Conservation (phyloP, 2,113 vertebrate species). For the Archilochus colubris region DNA sequence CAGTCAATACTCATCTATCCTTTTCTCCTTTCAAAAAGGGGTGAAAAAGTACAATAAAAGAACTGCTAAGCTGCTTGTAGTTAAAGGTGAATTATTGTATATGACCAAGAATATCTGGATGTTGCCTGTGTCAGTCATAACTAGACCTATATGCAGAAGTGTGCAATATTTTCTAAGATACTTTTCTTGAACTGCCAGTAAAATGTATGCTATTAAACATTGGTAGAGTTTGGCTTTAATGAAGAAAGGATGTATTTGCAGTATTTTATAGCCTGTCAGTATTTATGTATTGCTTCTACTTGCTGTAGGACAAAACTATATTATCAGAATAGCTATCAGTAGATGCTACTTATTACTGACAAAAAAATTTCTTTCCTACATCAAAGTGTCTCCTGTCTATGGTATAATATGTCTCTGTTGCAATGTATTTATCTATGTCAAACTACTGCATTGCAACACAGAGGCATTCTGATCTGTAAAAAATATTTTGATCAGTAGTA, state of each 20-base stretch:
- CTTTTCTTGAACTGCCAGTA: neutral
- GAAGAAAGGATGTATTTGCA: neutral
- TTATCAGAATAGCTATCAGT: neutral
- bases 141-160: neutral
- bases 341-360: neutral
- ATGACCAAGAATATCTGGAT: neutral
- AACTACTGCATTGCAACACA: slow-evolving; percentile 57
- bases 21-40: neutral
- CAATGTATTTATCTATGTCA: slow-evolving; percentile 34
- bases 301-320: neutral
- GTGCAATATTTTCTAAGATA: neutral
- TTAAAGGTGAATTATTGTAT: neutral
- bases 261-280: neutral
- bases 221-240: neutral
- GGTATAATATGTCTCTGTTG: slow-evolving; percentile 53
- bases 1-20: neutral
- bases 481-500: slow-evolving; percentile 22
- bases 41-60: neutral
- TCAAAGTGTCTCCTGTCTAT: slow-evolving; percentile 24
- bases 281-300: neutral
- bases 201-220: neutral
- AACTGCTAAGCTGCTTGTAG: neutral
- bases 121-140: neutral
- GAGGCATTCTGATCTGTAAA: slow-evolving; percentile 27
- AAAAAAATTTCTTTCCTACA: slow-evolving; percentile 3